Percentiles rank a stretch among this genome's conserved stretches.
Evolutionary conservation across 1,140 invertebrate genomes (phyloP).

Genomic region (Solenopsis fugax): DNA sequence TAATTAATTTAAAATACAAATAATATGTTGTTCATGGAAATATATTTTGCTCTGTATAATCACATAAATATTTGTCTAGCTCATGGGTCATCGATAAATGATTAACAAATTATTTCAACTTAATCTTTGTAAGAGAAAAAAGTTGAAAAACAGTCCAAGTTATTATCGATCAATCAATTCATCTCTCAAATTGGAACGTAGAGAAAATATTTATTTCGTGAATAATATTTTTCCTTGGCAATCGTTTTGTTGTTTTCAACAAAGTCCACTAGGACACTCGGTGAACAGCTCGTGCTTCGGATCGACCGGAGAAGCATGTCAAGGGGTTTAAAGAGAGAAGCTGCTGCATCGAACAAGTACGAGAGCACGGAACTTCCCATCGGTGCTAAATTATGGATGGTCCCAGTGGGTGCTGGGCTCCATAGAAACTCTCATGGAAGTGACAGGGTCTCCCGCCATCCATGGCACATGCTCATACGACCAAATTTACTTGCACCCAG

Average conservation of each 20-base stretch:
- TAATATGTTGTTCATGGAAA: conserved; percentile 1
- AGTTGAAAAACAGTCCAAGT: conserved; percentile 1
- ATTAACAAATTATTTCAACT: conserved; percentile 9
- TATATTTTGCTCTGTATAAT: not conserved
- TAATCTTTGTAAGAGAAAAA: not conserved
- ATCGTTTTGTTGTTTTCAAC: conserved; percentile 35
- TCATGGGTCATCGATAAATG: not conserved
- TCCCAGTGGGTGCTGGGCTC: conserved; percentile 53
- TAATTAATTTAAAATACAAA: conserved; percentile 33
- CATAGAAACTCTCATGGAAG: conserved; percentile 57
- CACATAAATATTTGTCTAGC: not conserved
- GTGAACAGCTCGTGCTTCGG: conserved; percentile 57
- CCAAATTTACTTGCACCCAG: conserved; percentile 56
- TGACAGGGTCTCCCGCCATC: conserved; percentile 61
- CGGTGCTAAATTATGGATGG: conserved; percentile 70
- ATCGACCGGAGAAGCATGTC: conserved; percentile 70
- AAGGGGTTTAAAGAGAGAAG: conserved; percentile 75
- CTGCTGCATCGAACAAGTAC: conserved; percentile 66
- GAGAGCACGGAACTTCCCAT: conserved; percentile 68
- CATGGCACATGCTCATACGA: conserved; percentile 46
- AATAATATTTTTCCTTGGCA: not conserved
- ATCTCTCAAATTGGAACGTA: not conserved
- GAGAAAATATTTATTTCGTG: conserved; percentile 1
- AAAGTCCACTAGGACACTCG: conserved; percentile 22
- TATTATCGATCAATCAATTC: not conserved